Evolutionary conservation across 2,888 invertebrate species (phyloP).

Genomic region (Bembecia ichneumoniformis): DNA sequence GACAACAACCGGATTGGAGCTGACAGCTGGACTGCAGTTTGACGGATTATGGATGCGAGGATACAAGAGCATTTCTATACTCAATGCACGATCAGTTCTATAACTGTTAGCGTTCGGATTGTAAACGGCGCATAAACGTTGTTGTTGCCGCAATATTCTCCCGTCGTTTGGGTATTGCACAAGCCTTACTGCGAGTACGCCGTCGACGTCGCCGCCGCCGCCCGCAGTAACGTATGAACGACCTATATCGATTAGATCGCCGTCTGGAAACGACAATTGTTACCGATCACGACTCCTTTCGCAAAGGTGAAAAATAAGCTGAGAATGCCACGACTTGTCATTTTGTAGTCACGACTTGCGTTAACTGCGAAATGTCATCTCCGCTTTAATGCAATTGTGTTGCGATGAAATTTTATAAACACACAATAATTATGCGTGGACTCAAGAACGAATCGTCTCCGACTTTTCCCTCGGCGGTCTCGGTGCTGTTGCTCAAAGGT

Average conservation of each 20-base stretch:
- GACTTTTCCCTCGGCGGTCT: no score
- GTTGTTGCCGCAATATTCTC: background rate
- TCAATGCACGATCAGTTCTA: background rate
- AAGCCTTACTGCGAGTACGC: slow-evolving; percentile 13
- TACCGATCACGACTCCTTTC: slow-evolving; percentile 66
- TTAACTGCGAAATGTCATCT: slow-evolving; percentile 51
- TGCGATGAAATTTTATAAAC: slow-evolving; percentile 6
- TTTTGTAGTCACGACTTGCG: slow-evolving; percentile 58
- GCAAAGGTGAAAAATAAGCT: slow-evolving; percentile 67
- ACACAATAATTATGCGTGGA: background rate
- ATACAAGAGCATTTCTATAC: background rate
- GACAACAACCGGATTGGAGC: slow-evolving; percentile 34
- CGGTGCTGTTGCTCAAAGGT: no score
- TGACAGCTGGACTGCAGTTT: slow-evolving; percentile 28
- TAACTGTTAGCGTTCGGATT: background rate
- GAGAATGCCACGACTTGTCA: slow-evolving; percentile 70
- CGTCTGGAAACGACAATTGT: slow-evolving; percentile 43
- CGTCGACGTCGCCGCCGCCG: slow-evolving; percentile 14
- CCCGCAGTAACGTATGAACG: slow-evolving; percentile 16
- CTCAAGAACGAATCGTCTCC: background rate
- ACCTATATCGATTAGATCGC: slow-evolving; percentile 57
- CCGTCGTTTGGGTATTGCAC: slow-evolving; percentile 21
- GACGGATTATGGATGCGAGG: slow-evolving; percentile 21
- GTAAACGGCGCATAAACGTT: background rate
- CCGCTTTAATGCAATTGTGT: slow-evolving; percentile 22